These are phyloP conservation scores for Lepidurus apus DNA, from an alignment of 1,140 invertebrate genomes.

Conservation along the genomic window DNA sequence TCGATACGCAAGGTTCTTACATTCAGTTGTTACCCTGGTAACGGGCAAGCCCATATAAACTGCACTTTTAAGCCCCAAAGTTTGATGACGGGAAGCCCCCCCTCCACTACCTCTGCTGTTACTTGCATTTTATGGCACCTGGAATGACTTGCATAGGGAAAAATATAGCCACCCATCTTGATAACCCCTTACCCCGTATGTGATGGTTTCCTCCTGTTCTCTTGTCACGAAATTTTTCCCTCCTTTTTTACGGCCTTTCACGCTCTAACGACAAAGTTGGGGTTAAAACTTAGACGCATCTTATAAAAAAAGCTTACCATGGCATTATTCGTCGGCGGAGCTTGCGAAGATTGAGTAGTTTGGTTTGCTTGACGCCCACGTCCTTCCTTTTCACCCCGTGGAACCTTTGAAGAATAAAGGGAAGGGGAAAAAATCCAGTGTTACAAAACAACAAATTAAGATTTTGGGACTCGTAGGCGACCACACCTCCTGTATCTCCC, in stretches of 20 bases:
- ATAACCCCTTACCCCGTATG: constrained; percentile 16
- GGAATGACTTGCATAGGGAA: not conserved
- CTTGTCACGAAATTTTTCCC: not conserved
- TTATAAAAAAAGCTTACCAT: not conserved
- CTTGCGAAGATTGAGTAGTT: not conserved
- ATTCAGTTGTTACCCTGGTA: constrained; percentile 1
- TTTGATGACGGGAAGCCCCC: not conserved
- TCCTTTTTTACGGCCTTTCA: constrained; percentile 18
- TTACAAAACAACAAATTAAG: not conserved
- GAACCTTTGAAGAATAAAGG: constrained; percentile 34
- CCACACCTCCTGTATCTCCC: not conserved
- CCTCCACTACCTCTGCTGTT: not conserved
- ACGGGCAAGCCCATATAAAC: constrained; percentile 11
- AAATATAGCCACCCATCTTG: not conserved
- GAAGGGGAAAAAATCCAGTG: constrained; percentile 25
- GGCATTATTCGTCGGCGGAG: not conserved
- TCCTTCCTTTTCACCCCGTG: constrained; percentile 37
- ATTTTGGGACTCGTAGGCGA: not conserved
- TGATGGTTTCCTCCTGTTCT: constrained; percentile 1
- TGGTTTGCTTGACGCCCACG: constrained; percentile 31
- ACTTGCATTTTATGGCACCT: constrained; percentile 21
- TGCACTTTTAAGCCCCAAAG: constrained; percentile 18
- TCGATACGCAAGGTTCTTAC: not conserved
- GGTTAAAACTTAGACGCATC: not conserved
- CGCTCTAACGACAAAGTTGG: not conserved